A percentile compares a stretch with the other conserved stretches of the same genome.
These are phyloP conservation scores for Uromys caudimaculatus DNA, from an alignment of 2,797 vertebrate species.

Conservation along the genomic window DNA sequence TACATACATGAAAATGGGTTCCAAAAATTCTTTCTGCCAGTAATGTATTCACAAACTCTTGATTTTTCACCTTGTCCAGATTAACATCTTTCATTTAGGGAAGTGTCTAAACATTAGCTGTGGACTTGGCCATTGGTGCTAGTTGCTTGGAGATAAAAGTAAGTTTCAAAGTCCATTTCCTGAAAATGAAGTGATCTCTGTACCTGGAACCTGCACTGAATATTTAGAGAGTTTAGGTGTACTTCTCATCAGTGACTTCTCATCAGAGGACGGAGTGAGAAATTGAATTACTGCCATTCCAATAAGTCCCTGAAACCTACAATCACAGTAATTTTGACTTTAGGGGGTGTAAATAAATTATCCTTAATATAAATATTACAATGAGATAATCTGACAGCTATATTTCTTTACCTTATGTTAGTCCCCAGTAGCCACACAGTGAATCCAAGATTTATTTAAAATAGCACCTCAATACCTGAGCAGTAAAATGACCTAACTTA, in stretches of 20 bases:
- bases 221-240: neutral
- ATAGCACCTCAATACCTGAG: neutral
- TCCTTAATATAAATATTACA: neutral
- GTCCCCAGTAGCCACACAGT: neutral
- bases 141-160: neutral
- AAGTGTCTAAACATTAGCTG: slow-evolving; percentile 43
- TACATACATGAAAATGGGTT: slow-evolving; percentile 59
- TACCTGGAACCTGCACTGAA: neutral
- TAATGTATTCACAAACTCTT: slow-evolving; percentile 67
- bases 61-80: slow-evolving; percentile 63
- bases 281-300: neutral
- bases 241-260: neutral
- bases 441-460: neutral
- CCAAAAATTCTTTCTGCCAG: slow-evolving; percentile 58
- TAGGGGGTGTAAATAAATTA: neutral
- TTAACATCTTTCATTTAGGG: neutral
- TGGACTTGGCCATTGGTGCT: slow-evolving; percentile 3
- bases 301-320: neutral
- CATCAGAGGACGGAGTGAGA: neutral
- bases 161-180: neutral
- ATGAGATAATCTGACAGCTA: neutral
- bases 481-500: neutral
- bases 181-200: neutral
- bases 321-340: neutral
- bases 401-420: neutral